Evolutionary conservation across 1,140 invertebrate species (phyloP), one percentile per base, ranked within the genome.

Genomic region (Cydia fagiglandana): DNA sequence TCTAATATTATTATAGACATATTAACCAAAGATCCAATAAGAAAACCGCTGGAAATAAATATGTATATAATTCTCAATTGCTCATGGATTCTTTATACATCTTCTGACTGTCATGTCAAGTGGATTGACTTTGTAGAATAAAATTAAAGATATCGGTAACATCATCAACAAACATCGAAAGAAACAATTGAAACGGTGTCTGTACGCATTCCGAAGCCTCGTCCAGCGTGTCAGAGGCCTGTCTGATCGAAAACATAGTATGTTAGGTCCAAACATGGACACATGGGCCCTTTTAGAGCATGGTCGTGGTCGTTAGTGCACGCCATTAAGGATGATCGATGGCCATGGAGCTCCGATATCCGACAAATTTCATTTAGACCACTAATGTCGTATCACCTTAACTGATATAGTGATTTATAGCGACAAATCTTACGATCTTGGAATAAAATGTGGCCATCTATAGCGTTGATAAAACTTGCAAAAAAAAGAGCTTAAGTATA

Each of bases 291-390:
- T 38, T 34, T 15, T 68, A 61, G 28, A 30, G 28, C 7, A 15
- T 7, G 13, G 28, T n/a, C 12, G 64, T 68, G 30, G 64, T 68
- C 88, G 88, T 89, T 90, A 91, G 86, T 84, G 86, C 79, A 79
- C 79, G 80, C 84, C 84, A 87, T 88, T 88, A 90, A 85, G 76
- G 83, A 87, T 91, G 90, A 92, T 92, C 82, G 89, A 92, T 91
- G 82, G 84, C 84, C 84, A 81, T 80, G 80, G 81, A 80, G 82
- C 75, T 80, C 86, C 79, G 83, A 83, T 85, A 89, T 82, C 87
- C 86, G 83, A 91, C 88, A 89, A 90, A 92, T 91, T 92, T 90
- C 89, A 91, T 92, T 92, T 90, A 88, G 84, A 86, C 81, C 81
- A 79, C 86, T 88, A 88, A 89, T 88, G 81, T 79, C 75, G 64